phyloP scores from a whole-genome alignment of 2,797 vertebrate species.

The Xenentodon cancila region DNA sequence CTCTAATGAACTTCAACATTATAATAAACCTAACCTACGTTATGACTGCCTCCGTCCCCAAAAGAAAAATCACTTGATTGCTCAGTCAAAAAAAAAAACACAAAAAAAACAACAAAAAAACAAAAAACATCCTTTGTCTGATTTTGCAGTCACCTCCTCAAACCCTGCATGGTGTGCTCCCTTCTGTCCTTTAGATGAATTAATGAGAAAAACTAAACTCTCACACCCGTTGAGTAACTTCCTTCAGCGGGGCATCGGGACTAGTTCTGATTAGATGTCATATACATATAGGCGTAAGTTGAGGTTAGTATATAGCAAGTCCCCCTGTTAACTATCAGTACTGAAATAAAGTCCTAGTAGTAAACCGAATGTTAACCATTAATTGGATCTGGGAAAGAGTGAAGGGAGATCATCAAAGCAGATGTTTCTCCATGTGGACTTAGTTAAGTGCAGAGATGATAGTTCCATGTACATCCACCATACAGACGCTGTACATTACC shows the following conservation, averaged over 20 bases:
- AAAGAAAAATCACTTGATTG: constrained; percentile 18
- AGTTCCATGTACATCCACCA: constrained; percentile 38
- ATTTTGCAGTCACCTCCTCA: constrained; percentile 47
- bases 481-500: constrained; percentile 64
- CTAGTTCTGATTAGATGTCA: constrained; percentile 56
- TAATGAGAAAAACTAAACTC: constrained; percentile 54
- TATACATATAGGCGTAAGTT: constrained; percentile 43
- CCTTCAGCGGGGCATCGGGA: constrained; percentile 54
- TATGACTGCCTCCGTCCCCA: constrained; percentile 26
- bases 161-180: constrained; percentile 72
- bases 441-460: constrained; percentile 51
- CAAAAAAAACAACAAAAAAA: too few relatives aligned
- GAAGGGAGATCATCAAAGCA: constrained; percentile 19
- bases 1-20: constrained; percentile 60
- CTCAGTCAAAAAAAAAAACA: constrained; percentile 23
- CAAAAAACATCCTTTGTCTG: constrained; percentile 27
- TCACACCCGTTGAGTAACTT: constrained; percentile 35
- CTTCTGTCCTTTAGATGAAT: constrained; percentile 51
- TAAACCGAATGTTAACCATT: constrained; percentile 41
- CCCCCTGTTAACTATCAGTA: constrained; percentile 17
- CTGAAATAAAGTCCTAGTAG: constrained; percentile 33
- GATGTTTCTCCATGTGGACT: constrained; percentile 45
- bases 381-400: constrained; percentile 27
- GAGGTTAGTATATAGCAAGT: constrained; percentile 33
- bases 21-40: constrained; percentile 56